Percentiles rank a stretch among this genome's conserved stretches.
These are phyloP conservation scores for Montipora capricornis DNA, from an alignment of 64 coral and sea anemone genomes.

Conservation along the genomic window DNA sequence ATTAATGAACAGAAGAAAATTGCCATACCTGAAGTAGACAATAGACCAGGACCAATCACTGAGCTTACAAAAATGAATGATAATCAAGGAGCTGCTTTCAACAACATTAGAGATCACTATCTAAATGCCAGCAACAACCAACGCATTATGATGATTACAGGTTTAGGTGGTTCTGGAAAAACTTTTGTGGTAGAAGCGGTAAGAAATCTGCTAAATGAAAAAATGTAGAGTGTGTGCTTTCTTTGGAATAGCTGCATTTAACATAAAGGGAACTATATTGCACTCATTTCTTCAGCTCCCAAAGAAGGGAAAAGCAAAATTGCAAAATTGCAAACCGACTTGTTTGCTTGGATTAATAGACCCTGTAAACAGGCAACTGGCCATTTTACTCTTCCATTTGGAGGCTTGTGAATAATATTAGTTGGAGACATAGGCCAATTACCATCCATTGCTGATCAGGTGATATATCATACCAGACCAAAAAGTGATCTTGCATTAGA, in stretches of 20 bases:
- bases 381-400: slow-evolving; percentile 39
- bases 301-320: slow-evolving; percentile 8
- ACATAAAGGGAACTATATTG: not conserved
- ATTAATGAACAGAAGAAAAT: slow-evolving; percentile 47
- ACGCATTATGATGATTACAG: slow-evolving; percentile 40
- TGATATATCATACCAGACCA: slow-evolving; percentile 62
- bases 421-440: slow-evolving; percentile 65
- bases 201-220: not conserved
- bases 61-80: slow-evolving; percentile 46
- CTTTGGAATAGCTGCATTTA: not conserved
- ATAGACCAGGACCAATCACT: slow-evolving; percentile 7
- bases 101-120: slow-evolving; percentile 30
- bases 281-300: slow-evolving; percentile 68
- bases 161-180: slow-evolving; percentile 50
- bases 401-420: slow-evolving; percentile 58
- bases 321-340: too few relatives aligned
- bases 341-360: too few relatives aligned
- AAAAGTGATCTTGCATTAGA: slow-evolving; percentile 34
- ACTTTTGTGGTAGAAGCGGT: slow-evolving; percentile 29
- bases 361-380: not conserved
- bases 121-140: slow-evolving; percentile 1
- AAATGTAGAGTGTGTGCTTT: slow-evolving; percentile 8
- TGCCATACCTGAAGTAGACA: not conserved
- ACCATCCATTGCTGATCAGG: slow-evolving; percentile 56
- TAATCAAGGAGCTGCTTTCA: too few relatives aligned